phyloP scores from a whole-genome alignment of 2,797 vertebrate genomes.

The Brachyrhaphis roseni region DNA sequence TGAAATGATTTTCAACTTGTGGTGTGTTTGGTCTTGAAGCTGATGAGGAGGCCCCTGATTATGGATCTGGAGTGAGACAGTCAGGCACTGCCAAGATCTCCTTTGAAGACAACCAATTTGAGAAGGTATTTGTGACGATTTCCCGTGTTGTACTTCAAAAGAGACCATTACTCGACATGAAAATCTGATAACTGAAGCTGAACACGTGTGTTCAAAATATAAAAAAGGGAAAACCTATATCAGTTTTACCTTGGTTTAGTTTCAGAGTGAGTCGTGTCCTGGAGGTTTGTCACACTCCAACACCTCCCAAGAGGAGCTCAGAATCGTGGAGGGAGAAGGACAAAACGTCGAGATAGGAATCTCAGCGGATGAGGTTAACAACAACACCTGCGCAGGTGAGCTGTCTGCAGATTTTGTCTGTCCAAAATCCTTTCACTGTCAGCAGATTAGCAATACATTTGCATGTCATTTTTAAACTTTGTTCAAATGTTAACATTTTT shows the following conservation, averaged over 20 bases:
- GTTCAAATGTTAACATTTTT: not conserved
- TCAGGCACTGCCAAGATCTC: conserved; percentile 97
- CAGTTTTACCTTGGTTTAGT: conserved; percentile 73
- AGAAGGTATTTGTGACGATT: conserved; percentile 84
- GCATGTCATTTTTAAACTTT: not conserved
- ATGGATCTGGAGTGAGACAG: conserved; percentile 94
- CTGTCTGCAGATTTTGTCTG: not conserved
- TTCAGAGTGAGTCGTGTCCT: conserved; percentile 91
- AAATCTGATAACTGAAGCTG: not conserved
- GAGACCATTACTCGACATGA: not conserved
- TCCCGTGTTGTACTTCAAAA: not conserved
- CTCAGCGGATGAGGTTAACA: conserved; percentile 95
- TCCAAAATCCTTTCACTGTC: not conserved
- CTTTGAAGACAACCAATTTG: conserved; percentile 96
- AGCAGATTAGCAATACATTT: too few relatives aligned
- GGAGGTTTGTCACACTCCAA: conserved; percentile 87
- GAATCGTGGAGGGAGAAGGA: conserved; percentile 95
- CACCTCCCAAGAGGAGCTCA: conserved; percentile 95
- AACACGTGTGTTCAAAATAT: not conserved
- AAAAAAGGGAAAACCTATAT: not conserved
- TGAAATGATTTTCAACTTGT: conserved; percentile 2
- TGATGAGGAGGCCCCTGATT: conserved; percentile 97
- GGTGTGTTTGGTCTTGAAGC: conserved; percentile 74
- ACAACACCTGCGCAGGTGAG: conserved; percentile 93
- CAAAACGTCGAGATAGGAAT: conserved; percentile 86